These are phyloP conservation scores for Lymantria monacha DNA, from an alignment of 2,888 invertebrate genomes.

Conservation along the genomic window DNA sequence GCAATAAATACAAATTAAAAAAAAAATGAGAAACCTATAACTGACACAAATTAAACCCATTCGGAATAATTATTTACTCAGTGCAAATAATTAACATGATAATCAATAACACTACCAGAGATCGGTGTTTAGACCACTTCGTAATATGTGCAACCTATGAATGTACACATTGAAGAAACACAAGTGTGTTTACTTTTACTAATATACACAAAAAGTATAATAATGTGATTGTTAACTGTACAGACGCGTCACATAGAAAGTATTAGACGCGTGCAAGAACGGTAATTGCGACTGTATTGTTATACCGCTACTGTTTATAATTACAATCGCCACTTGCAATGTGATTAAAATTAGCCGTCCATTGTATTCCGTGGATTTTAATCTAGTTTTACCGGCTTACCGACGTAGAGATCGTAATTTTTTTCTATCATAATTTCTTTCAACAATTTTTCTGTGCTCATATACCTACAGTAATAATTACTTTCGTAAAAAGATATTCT, in stretches of 20 bases:
- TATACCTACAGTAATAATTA: no score
- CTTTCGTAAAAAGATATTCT: no score
- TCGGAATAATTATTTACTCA: no score
- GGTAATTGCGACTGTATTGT: constrained; percentile 61
- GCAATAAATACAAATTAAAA: no score
- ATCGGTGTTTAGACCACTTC: neutral
- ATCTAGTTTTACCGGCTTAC: constrained; percentile 18
- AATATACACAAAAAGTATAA: constrained; percentile 62
- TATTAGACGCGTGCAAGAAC: constrained; percentile 63
- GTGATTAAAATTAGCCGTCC: constrained; percentile 24
- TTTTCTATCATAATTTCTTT: constrained; percentile 5
- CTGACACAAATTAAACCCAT: no score
- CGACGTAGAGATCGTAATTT: constrained; percentile 7
- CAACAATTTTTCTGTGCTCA: constrained; percentile 6
- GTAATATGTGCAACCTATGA: constrained; percentile 2
- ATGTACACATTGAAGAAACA: constrained; percentile 18
- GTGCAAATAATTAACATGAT: no score
- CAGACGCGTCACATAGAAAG: constrained; percentile 63
- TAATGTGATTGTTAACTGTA: constrained; percentile 67
- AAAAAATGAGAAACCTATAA: no score
- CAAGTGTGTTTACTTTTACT: constrained; percentile 57
- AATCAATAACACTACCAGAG: no score
- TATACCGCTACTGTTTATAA: constrained; percentile 36
- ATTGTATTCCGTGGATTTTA: constrained; percentile 21
- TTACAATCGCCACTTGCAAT: constrained; percentile 21